Evolutionary conservation across 2,113 vertebrate species (phyloP), one percentile per base, ranked within the genome.

Genomic region (Ivindomyrus marchei): DNA sequence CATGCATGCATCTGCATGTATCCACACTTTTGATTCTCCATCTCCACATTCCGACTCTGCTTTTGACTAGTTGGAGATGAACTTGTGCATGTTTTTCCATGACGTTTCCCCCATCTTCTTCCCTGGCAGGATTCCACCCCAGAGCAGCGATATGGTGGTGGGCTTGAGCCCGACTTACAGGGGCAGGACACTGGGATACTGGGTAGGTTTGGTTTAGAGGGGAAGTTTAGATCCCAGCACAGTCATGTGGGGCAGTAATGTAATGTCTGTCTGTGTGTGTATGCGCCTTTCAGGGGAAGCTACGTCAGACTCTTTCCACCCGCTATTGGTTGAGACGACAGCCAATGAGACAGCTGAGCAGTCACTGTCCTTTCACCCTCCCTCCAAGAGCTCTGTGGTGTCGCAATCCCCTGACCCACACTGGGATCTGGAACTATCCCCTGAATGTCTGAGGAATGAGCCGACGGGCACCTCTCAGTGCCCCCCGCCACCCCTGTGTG

Each of bases 271-370:
- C 3, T 27, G 10, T 52, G 47, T 85, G 19, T 52, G 5, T 31
- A 4, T 53, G 2, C 8, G 27, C 7, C 39, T 90, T 88, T 88
- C 74, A 90, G 90, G 84, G 90, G 86, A 88, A 7, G 49, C 86
- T 42, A 17, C 90, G 88, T 95, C 95, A 52, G 95, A 95, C 27
- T 96, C 95, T 15, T 97, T 97, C 91, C 94, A 95, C 31, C 90
- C 92, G 0, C 93, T 97, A 42, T 92, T 92, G 21, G 92, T 94
- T 11, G 97, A 97, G 88, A 90, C 92, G 89, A 92, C 96, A 10
- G 92, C 94, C 66, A 96, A 94, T 0, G 93, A 96, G 45, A 90
- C 83, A 0, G 86, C 46, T 0, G 94, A 95, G 17, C 91, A 90
- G 89, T 94, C 94, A 74, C 85, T 89, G 88, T 93, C 83, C 92